A percentile compares a stretch with the other conserved stretches of the same genome.
phyloP scores from a whole-genome alignment of 2,113 vertebrate species.

The Aythya baeri region DNA sequence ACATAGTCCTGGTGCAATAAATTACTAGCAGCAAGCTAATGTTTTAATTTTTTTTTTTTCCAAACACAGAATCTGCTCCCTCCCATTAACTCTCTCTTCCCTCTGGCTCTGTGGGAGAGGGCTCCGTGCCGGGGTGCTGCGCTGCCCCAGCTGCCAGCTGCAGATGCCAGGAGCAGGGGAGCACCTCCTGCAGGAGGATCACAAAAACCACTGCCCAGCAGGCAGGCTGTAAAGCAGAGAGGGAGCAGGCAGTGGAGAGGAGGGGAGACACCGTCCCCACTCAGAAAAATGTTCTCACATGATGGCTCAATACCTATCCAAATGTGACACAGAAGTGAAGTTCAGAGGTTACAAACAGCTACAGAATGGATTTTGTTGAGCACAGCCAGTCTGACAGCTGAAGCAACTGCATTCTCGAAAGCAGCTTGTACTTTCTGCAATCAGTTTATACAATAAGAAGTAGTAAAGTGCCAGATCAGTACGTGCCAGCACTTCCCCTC shows the following conservation, averaged over 20 bases:
- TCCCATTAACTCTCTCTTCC: neutral
- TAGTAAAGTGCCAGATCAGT: neutral
- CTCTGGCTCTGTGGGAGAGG: neutral
- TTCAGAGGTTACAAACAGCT: neutral
- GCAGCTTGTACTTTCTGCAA: neutral
- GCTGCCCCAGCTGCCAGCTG: neutral
- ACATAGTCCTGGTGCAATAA: conserved; percentile 25
- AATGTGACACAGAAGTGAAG: neutral
- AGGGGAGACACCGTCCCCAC: neutral
- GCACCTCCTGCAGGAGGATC: neutral
- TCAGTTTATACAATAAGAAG: neutral
- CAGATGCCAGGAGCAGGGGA: neutral
- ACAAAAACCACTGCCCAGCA: neutral
- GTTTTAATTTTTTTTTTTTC: conserved; percentile 21
- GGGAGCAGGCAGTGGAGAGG: neutral
- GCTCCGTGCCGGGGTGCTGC: conserved; percentile 11
- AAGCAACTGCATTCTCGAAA: neutral
- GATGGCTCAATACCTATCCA: neutral
- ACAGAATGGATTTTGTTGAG: neutral
- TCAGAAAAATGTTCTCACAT: rapidly evolving
- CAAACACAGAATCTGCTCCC: neutral
- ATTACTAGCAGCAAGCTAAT: conserved; percentile 26
- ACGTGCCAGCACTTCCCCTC: neutral
- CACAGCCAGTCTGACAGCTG: neutral
- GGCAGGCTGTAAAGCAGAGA: neutral